phyloP scores from a whole-genome alignment of 2,888 invertebrate genomes.

The Physocephala rufipes region DNA sequence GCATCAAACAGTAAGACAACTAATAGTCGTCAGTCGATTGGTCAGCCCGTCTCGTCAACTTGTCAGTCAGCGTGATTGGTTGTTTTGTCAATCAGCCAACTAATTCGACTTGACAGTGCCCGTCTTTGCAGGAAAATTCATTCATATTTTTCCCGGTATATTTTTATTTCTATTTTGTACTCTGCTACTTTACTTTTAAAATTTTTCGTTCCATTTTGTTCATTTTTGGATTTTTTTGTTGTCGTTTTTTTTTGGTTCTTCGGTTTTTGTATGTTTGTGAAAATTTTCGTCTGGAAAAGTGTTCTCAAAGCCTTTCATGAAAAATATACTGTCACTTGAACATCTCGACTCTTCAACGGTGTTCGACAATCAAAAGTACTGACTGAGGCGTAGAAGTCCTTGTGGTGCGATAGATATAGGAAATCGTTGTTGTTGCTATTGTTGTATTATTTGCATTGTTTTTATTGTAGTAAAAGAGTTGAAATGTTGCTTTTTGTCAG shows the following conservation, averaged over 20 bases:
- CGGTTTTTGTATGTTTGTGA: background rate
- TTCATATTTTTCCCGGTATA: background rate
- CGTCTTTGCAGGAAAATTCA: background rate
- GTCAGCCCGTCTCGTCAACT: no score
- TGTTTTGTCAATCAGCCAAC: no score
- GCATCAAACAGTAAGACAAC: no score
- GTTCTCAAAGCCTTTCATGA: constrained; percentile 15
- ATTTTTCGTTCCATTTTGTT: background rate
- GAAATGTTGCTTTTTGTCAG: background rate
- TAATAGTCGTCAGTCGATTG: no score
- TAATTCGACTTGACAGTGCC: background rate
- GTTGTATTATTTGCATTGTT: background rate
- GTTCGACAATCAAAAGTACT: constrained; percentile 13
- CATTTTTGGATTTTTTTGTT: background rate
- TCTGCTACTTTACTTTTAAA: background rate
- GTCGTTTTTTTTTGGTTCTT: constrained; percentile 5
- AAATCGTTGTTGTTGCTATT: constrained; percentile 1
- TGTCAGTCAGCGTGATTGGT: no score
- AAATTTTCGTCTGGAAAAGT: constrained; percentile 28
- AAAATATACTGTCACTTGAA: constrained; percentile 14
- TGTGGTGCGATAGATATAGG: no score
- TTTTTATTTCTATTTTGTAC: background rate
- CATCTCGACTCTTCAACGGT: constrained; percentile 4
- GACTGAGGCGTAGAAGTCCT: constrained; percentile 21
- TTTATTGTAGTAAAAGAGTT: background rate